These are phyloP conservation scores for Trididemnum miniatum DNA, from an alignment of 23 tunicate species.

Conservation along the genomic window DNA sequence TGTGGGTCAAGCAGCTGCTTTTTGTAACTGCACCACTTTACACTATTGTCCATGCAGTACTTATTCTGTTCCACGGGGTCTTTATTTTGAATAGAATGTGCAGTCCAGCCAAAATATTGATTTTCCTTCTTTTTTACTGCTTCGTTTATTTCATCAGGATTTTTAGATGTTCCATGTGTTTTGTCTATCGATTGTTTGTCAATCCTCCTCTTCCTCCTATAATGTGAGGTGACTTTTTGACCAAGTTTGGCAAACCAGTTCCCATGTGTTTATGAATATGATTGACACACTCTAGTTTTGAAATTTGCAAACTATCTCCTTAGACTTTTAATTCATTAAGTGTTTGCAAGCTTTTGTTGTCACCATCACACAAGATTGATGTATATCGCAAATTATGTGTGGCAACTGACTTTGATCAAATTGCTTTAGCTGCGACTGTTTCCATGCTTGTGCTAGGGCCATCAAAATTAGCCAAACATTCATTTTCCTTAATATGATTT, in stretches of 20 bases:
- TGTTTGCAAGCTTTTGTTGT: constrained; percentile 16
- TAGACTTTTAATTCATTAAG: constrained; percentile 5
- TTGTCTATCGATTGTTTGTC: neutral
- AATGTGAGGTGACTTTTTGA: neutral
- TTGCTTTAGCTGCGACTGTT: constrained; percentile 16
- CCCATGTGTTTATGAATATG: constrained; percentile 24
- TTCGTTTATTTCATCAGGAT: constrained; percentile 5
- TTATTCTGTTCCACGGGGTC: constrained; percentile 22
- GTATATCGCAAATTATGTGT: constrained; percentile 6
- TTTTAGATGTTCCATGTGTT: constrained; percentile 23
- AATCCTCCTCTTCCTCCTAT: constrained; percentile 32
- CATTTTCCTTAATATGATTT: neutral
- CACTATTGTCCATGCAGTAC: no score
- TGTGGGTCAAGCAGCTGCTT: no score
- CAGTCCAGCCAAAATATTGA: neutral
- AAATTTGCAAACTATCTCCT: neutral
- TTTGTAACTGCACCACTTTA: no score
- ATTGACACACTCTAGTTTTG: constrained; percentile 29
- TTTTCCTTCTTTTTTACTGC: constrained; percentile 11
- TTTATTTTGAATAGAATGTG: neutral
- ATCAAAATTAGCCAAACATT: constrained; percentile 2
- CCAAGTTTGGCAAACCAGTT: constrained; percentile 22
- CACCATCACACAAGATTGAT: constrained; percentile 8
- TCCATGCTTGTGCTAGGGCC: constrained; percentile 35
- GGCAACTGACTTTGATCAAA: neutral